Conservation (phyloP, 2,113 vertebrate genomes). For the Cyphomyrus plagiostoma region DNA sequence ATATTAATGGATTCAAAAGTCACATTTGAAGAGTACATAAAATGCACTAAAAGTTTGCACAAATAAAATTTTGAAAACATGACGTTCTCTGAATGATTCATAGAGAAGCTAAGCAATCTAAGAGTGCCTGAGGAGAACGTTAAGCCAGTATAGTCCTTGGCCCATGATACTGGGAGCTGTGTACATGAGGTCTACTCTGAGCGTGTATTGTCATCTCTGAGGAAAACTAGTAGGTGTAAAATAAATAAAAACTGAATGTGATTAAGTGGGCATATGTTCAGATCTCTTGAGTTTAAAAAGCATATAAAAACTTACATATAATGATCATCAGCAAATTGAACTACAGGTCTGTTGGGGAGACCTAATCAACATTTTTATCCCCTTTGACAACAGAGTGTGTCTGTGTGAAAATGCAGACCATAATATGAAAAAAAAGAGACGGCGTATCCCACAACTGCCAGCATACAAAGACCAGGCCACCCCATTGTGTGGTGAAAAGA, state of each 20-base stretch:
- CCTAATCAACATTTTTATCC: conserved; percentile 5
- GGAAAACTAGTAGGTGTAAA: neutral
- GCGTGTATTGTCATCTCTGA: neutral
- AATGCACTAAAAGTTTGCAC: neutral
- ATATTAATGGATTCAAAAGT: neutral
- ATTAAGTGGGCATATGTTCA: neutral
- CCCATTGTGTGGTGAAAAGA: conserved; percentile 10
- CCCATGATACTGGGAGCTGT: neutral
- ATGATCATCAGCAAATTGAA: neutral
- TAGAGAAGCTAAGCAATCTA: neutral
- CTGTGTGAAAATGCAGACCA: conserved; percentile 9
- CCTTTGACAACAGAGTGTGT: neutral
- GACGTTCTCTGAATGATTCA: neutral
- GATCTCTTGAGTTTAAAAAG: neutral
- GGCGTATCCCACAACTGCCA: neutral
- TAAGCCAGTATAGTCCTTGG: neutral
- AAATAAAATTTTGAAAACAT: neutral
- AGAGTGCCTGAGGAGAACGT: neutral
- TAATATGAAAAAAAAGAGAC: neutral
- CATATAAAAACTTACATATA: neutral
- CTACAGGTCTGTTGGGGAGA: neutral
- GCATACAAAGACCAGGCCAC: neutral
- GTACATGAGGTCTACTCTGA: neutral
- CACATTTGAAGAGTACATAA: neutral
- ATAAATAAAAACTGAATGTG: neutral